Evolutionary conservation across 2,113 vertebrate species (phyloP).

Genomic region (Irena cyanogastra): DNA sequence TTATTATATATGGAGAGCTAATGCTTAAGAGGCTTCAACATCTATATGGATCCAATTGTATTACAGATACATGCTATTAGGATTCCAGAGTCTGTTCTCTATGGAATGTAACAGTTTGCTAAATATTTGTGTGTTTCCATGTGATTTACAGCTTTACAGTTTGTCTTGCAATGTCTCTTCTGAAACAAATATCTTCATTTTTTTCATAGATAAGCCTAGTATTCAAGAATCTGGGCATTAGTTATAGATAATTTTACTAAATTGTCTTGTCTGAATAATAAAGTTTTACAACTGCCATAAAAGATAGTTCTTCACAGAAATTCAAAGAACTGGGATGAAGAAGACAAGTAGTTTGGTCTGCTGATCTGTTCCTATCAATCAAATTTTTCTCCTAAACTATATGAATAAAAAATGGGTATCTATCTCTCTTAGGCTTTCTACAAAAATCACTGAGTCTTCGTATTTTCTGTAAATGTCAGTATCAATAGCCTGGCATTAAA

Average conservation of each 20-base stretch:
- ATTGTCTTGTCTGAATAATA: background rate
- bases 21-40: accelerated
- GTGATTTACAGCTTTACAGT: background rate
- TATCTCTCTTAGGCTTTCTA: background rate
- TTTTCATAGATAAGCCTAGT: background rate
- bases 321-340: background rate
- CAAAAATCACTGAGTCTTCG: background rate
- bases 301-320: background rate
- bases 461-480: background rate
- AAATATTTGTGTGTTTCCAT: background rate
- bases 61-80: background rate
- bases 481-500: background rate
- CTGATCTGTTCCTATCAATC: background rate
- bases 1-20: background rate
- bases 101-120: background rate
- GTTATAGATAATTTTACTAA: background rate
- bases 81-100: background rate
- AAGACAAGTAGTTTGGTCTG: background rate
- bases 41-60: background rate
- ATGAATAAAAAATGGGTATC: background rate
- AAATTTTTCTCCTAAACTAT: background rate
- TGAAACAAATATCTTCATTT: background rate
- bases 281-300: background rate
- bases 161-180: background rate
- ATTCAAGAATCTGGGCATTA: background rate